Evolutionary conservation across 2,888 invertebrate genomes (phyloP), one percentile per base, ranked within the genome.

Genomic region (Stenichneumon culpator): DNA sequence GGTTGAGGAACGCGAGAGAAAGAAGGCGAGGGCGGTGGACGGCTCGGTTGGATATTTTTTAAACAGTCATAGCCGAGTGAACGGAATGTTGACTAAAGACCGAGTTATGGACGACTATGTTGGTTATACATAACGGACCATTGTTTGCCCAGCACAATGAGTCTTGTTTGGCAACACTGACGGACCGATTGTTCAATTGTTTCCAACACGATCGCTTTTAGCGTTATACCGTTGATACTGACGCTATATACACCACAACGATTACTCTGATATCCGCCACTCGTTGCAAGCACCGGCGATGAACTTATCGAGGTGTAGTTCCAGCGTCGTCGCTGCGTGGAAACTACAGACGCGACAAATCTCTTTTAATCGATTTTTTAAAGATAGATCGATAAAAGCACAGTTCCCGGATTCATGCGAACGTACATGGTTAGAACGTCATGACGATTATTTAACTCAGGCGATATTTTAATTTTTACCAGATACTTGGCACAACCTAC

Each of bases 81-180:
- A 54, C 80, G 82, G 87, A 89, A 89, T 92, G 91, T 92, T 92
- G 91, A 92, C 86, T 77, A 86, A 90, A 87, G 83, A 86, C 78
- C 72, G 86, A 88, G 88, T 88, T 88, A 88, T 77, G 82, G 80
- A 87, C 82, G 87, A 86, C 88, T 83, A 88, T 92, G 89, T 90
- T 91, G 89, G 87, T 87, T 88, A 88, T 86, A 82, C 82, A 89
- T 89, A 90, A 89, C 90, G 87, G 86, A 87, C 91, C 90, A 93
- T 93, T 92, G 92, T 93, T 92, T 90, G 89, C 84, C 87, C 87
- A 85, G 89, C 88, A 92, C 93, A 92, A 92, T 92, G 91, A 90
- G 75, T 79, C 87, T 77, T 92, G 92, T 93, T 92, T 93, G 87
- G 88, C 87, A 91, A 92, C 90, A 91, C 83, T 82, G 84, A 85